Base-by-base conservation (phyloP, 2,888 invertebrate genomes). In the Parochlus steinenii region DNA sequence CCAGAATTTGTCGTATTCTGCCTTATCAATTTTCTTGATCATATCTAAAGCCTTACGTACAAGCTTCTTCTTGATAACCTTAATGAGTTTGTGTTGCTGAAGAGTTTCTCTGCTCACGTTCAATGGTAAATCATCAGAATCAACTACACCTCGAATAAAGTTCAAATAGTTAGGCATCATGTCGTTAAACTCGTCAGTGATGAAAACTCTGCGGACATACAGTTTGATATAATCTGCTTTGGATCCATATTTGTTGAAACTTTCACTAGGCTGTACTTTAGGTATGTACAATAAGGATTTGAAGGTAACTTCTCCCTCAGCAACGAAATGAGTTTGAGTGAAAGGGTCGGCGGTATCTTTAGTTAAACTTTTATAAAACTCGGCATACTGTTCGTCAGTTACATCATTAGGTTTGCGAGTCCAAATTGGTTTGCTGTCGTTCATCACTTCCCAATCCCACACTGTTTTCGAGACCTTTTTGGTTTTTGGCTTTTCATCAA, bases 251-350 rank as follows among this genome's bases (percentile, higher is more conserved):
- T 77, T 76, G 62, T 90, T 90, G 70, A 98, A 97, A 48, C 79
- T 80, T 56, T 98, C 97, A 7, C 76, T 67, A 2, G 95, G 93
- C 52, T 92, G 85, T 22, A 74, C 71, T 55, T 77, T 77, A 28
- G 97, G 97, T 42, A 98, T 78, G 63, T 81, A 98, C 41, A 99
- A 65, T 43, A 98, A 71, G 39, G 95, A 85, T 58, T 93, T 95
- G 68, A 99, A 98, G 6, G 93, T 90, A 6, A 99, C 95, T 66
- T 99, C 98, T 42, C 98, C 98, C 63, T 99, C 98, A 16, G 98
- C 98, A 41, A 90, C 74, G 60, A 98, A 98, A 63, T 98, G 98
- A 5, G 58, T 59, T 54, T 80, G 79, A 3, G 82, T 71, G 31
- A 97, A 59, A 7, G 92, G 90, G 33, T 80, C 75, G 39, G 77